These are phyloP conservation scores for Troilus luridus DNA, from an alignment of 2,888 invertebrate genomes.

Conservation along the genomic window DNA sequence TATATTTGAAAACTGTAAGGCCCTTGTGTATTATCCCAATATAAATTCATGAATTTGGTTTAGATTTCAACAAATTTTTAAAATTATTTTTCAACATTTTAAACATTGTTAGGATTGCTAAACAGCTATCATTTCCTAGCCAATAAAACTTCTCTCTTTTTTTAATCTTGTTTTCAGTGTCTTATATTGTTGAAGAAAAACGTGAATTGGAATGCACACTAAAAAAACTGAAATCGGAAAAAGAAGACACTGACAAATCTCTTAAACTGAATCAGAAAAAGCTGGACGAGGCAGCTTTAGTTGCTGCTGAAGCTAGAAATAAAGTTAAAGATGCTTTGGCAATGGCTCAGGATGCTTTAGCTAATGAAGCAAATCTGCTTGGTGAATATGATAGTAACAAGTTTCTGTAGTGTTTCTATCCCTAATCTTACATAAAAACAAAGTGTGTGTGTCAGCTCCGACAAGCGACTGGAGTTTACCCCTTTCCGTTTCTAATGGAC, in stretches of 20 bases:
- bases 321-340: conserved; percentile 62
- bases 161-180: conserved; percentile 1
- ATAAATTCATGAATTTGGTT: too few species aligned
- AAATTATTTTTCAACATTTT: too few species aligned
- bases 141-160: neutral
- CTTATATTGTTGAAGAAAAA: conserved; percentile 57
- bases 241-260: conserved; percentile 47
- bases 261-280: conserved; percentile 42
- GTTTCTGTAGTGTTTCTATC: neutral
- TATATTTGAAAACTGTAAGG: too few species aligned
- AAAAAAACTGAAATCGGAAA: conserved; percentile 38
- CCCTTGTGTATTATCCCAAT: too few species aligned
- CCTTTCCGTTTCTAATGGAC: too few species aligned
- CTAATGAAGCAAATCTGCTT: conserved; percentile 61
- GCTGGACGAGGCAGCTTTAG: conserved; percentile 57
- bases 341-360: conserved; percentile 62
- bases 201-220: conserved; percentile 56
- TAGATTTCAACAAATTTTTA: too few species aligned
- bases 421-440: neutral
- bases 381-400: conserved; percentile 8
- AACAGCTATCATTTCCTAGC: too few species aligned
- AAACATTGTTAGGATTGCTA: too few species aligned
- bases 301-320: conserved; percentile 61
- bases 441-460: too few species aligned
- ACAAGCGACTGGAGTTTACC: too few species aligned